Percentiles rank a stretch among this genome's conserved stretches.
Conservation (phyloP, 2,888 invertebrate genomes). For the Drosophila acutilabella region DNA sequence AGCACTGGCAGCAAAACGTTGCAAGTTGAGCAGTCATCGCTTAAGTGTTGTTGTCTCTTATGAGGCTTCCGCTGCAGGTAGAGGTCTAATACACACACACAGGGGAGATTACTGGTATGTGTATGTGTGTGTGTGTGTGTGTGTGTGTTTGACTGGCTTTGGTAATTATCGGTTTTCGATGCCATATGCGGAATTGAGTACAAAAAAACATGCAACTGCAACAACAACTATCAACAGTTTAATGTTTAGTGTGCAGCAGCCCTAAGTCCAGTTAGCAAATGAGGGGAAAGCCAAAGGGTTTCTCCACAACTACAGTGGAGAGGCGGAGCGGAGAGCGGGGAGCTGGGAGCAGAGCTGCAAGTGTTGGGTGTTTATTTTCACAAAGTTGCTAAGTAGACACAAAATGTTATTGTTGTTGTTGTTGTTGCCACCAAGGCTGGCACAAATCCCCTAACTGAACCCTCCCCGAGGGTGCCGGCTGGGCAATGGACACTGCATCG, state of each 20-base stretch:
- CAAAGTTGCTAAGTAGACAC: conserved; percentile 76
- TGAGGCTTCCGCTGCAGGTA: conserved; percentile 80
- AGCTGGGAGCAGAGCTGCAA: background rate
- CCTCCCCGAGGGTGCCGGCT: too few relatives aligned
- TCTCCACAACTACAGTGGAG: background rate
- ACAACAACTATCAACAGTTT: conserved; percentile 32
- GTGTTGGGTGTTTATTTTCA: conserved; percentile 61
- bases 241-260: conserved; percentile 55
- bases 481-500: too few relatives aligned
- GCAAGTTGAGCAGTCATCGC: conserved; percentile 25
- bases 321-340: background rate
- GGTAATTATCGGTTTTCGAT: conserved; percentile 82
- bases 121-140: conserved; percentile 27
- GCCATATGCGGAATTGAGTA: conserved; percentile 77
- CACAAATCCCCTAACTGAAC: too few relatives aligned
- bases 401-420: conserved; percentile 42
- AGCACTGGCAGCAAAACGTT: conserved; percentile 8
- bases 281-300: background rate
- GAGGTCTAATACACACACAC: conserved; percentile 37
- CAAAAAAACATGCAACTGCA: conserved; percentile 46
- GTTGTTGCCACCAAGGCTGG: too few relatives aligned
- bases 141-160: conserved; percentile 47
- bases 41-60: conserved; percentile 53
- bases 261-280: conserved; percentile 54
- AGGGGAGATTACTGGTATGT: conserved; percentile 32